Conservation (phyloP, 2,797 vertebrate genomes). For the Myotis findleyi region DNA sequence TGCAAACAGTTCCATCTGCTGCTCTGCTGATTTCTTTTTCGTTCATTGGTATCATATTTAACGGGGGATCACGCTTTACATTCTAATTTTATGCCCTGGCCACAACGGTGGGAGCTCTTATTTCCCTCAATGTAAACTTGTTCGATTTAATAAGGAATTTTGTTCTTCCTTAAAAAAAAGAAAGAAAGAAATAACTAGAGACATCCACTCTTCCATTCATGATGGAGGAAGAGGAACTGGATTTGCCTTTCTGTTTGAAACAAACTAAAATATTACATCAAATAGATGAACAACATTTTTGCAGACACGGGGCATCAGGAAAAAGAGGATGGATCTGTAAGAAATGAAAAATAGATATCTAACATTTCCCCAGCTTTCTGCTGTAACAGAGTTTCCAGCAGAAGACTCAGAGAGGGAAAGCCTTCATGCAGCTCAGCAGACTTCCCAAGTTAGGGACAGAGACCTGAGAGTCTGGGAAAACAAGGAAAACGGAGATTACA, state of each 20-base stretch:
- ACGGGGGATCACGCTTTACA: slow-evolving; percentile 67
- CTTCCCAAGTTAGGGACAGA: not conserved
- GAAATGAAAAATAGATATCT: not conserved
- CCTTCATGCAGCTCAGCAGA: not conserved
- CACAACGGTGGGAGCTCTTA: not conserved
- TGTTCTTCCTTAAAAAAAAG: not conserved
- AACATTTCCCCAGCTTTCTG: not conserved
- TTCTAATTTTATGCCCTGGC: slow-evolving; percentile 26
- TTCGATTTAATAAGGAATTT: not conserved
- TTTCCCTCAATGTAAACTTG: not conserved
- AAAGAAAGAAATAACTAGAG: not conserved
- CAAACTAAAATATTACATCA: not conserved
- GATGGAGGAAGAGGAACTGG: not conserved
- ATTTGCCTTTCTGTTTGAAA: not conserved
- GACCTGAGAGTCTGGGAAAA: not conserved
- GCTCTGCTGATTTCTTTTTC: slow-evolving; percentile 63
- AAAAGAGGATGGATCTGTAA: not conserved
- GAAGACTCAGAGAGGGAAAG: not conserved
- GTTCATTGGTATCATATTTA: slow-evolving; percentile 77
- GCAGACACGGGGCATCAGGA: not conserved
- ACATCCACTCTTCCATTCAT: not conserved
- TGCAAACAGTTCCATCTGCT: slow-evolving; percentile 84
- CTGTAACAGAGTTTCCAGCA: not conserved
- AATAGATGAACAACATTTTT: not conserved
- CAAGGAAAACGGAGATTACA: not conserved